A percentile compares a stretch with the other conserved stretches of the same genome.
Evolutionary conservation across 2,113 vertebrate species (phyloP).

Genomic region (Siphamia tubifer): DNA sequence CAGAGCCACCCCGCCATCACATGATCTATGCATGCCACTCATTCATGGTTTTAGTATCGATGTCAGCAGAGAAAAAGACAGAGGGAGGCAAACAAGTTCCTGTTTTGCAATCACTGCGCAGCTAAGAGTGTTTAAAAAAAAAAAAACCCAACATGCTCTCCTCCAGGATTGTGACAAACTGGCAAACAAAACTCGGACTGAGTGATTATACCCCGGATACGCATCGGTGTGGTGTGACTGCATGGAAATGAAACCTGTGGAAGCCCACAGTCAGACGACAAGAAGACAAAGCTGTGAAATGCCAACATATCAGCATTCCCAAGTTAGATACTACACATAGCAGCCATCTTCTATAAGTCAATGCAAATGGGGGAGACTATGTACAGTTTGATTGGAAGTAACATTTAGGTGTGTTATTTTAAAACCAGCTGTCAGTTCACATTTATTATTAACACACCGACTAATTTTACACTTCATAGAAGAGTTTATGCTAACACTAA

Average conservation of each 20-base stretch:
- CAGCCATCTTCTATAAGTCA: neutral
- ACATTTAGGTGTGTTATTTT: slow-evolving; percentile 5
- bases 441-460: slow-evolving; percentile 28
- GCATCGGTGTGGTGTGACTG: slow-evolving; percentile 1
- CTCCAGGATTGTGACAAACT: neutral
- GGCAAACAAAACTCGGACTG: neutral
- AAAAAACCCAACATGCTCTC: neutral
- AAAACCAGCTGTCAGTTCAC: neutral
- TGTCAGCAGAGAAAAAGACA: slow-evolving; percentile 50
- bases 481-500: neutral
- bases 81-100: slow-evolving; percentile 44
- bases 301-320: neutral
- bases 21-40: slow-evolving; percentile 62
- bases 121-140: neutral
- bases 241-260: neutral
- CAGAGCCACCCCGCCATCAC: slow-evolving; percentile 54
- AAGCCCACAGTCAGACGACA: slow-evolving; percentile 12
- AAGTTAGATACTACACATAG: neutral
- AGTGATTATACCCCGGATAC: neutral
- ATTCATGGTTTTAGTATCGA: slow-evolving; percentile 63
- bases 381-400: neutral
- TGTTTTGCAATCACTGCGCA: slow-evolving; percentile 46
- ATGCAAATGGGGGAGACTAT: neutral
- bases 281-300: neutral
- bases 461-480: neutral